phyloP scores from a whole-genome alignment of 2,797 vertebrate species.

The Spinibarbus caldwelli region DNA sequence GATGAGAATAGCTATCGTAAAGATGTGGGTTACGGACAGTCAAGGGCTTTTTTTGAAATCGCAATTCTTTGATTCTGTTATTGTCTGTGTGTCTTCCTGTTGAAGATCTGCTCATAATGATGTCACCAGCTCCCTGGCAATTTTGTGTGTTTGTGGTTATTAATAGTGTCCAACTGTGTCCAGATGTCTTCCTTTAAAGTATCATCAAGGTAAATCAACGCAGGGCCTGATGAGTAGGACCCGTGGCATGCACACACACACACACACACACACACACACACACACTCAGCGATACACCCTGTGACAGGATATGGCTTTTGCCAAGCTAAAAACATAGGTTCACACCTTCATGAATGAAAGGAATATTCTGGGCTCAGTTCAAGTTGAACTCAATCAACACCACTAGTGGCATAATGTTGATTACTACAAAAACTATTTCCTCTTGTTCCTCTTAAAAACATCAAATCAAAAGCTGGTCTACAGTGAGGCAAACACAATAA shows the following conservation, averaged over 20 bases:
- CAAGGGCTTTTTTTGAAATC: constrained; percentile 45
- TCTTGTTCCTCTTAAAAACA: neutral
- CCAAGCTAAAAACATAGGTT: constrained; percentile 69
- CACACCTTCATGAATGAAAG: constrained; percentile 50
- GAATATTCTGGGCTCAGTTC: neutral
- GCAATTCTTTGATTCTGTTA: constrained; percentile 74
- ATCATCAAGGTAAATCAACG: constrained; percentile 72
- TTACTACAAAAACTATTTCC: neutral
- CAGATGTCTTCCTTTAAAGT: constrained; percentile 81
- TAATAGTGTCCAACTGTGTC: constrained; percentile 72
- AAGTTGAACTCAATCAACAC: neutral
- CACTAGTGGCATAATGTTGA: neutral
- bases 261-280: neutral
- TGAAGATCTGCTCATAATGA: constrained; percentile 66
- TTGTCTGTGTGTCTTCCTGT: constrained; percentile 72
- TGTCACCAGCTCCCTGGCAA: constrained; percentile 70
- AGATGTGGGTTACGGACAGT: constrained; percentile 34
- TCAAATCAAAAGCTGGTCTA: too few relatives aligned
- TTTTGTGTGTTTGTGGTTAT: constrained; percentile 65
- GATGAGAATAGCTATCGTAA: constrained; percentile 30
- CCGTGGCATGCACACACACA: constrained; percentile 42
- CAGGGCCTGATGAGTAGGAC: constrained; percentile 59
- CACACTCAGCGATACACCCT: constrained; percentile 68
- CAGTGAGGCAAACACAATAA: neutral
- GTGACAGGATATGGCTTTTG: constrained; percentile 78